Percentiles rank a stretch among this genome's conserved stretches.
Evolutionary conservation across 2,888 invertebrate species (phyloP).

Genomic region (Aphodius sticticus): DNA sequence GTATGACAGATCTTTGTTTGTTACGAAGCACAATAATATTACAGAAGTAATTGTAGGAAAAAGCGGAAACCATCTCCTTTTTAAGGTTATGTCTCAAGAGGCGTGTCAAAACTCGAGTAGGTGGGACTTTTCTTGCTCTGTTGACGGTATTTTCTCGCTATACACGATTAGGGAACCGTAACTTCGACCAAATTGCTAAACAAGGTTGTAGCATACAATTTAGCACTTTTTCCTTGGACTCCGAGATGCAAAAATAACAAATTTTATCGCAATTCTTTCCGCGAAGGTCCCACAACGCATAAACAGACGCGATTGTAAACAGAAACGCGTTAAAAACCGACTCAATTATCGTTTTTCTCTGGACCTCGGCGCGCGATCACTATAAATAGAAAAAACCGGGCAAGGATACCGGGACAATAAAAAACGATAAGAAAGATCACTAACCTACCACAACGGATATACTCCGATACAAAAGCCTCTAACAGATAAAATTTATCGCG

Average conservation of each 20-base stretch:
- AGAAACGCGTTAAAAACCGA: not conserved
- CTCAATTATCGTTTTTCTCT: not conserved
- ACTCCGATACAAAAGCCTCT: too few species aligned
- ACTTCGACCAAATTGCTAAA: not conserved
- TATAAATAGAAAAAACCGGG: not conserved
- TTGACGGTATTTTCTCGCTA: not conserved
- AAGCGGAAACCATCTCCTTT: not conserved
- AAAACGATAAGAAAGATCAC: slow-evolving; percentile 24
- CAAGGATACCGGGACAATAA: slow-evolving; percentile 4
- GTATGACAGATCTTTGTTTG: not conserved
- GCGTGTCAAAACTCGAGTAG: too few species aligned
- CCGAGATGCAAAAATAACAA: not conserved
- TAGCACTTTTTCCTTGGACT: not conserved
- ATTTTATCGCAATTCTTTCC: not conserved
- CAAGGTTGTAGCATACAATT: not conserved
- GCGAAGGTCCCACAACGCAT: not conserved
- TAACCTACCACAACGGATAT: slow-evolving; percentile 23
- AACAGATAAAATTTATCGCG: slow-evolving; percentile 8
- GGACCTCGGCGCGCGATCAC: not conserved
- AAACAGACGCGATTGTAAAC: not conserved
- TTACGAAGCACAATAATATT: not conserved
- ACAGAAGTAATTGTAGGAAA: not conserved
- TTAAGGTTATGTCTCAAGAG: not conserved
- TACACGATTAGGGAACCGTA: not conserved
- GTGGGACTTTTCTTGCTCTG: not conserved